Conservation (phyloP, 2,888 invertebrate species). For the Lomographa bimaculata region DNA sequence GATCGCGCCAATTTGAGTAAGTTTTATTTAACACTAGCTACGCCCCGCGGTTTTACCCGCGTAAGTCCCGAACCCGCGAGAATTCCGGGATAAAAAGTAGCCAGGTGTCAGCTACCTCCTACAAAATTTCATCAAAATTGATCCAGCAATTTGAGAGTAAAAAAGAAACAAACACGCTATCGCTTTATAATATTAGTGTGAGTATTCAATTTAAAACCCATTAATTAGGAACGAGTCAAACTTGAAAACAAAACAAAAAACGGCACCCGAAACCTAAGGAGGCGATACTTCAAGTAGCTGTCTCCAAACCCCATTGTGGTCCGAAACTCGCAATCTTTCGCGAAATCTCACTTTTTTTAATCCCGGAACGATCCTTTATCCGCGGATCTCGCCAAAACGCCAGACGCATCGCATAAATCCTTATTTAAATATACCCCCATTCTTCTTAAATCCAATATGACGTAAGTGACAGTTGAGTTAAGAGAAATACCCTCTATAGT, state of each 20-base stretch:
- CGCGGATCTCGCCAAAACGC: conserved; percentile 79
- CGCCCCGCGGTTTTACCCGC: too few relatives aligned
- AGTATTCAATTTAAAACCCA: conserved; percentile 15
- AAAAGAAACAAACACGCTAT: too few relatives aligned
- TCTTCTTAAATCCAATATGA: conserved; percentile 36
- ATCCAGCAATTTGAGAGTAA: too few relatives aligned
- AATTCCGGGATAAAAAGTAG: too few relatives aligned
- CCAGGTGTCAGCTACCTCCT: too few relatives aligned
- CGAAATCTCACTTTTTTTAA: conserved; percentile 63
- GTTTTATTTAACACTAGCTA: too few relatives aligned
- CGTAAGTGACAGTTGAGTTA: conserved; percentile 36
- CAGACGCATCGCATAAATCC: conserved; percentile 82
- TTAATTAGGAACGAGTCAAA: conserved; percentile 12
- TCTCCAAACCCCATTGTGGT: conserved; percentile 55
- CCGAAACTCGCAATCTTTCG: conserved; percentile 55
- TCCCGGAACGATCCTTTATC: conserved; percentile 68
- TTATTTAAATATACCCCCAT: conserved; percentile 79
- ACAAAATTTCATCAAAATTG: too few relatives aligned
- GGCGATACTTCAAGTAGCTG: conserved; percentile 50
- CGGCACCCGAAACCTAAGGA: conserved; percentile 38
- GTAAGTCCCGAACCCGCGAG: too few relatives aligned
- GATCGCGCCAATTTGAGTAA: too few relatives aligned
- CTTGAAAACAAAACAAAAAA: conserved; percentile 35
- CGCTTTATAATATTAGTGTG: too few relatives aligned
- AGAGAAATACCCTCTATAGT: conserved; percentile 40